Base-by-base conservation (phyloP, 1,140 invertebrate species). In the Aphelinus atriplicis region DNA sequence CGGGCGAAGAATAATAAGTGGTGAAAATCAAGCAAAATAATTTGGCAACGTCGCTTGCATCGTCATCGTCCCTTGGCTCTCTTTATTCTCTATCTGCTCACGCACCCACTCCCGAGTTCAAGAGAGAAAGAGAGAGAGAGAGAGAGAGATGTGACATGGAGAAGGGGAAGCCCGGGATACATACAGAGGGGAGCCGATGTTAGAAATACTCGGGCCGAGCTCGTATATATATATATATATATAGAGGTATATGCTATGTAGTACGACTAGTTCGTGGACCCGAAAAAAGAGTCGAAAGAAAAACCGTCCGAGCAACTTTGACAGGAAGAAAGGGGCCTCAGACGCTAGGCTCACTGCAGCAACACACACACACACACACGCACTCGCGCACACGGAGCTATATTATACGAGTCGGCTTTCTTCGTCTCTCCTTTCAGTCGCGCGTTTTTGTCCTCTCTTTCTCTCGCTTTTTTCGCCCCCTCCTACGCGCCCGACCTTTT, bases 31-130 rank as follows among this genome's bases (percentile, higher is more conserved):
- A 58, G 78, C 79, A 84, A 82, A 77, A 85, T 85, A 84, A 85
- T 86, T 85, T 86, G 86, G 86, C 85, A 87, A 87, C 86, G 82
- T 80, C 80, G 85, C 53, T 53, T 53, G 51, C 51, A 4, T 9
- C 10, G 53, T 47, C 71, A 10, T 69, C 66, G 62, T 69, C 70
- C 66, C 60, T 51, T 65, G 65, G 71, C 68, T 76, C 71, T 66
- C 51, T 72, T 70, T 77, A 58, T 68, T 56, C n/a, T 43, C 46
- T 47, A 46, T 26, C 26, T 26, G 26, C 26, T 26, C 0, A 26
- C 26, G 26, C 26, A 26, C 26, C 26, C 26, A 26, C 26, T 26
- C 26, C 26, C 26, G 26, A 26, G 26, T 26, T 26, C 26, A 26
- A 26, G 26, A 26, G 26, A 26, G 26, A 26, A 26, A 26, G 51